Evolutionary conservation across 2,888 invertebrate genomes (phyloP), one percentile per base, ranked within the genome.

Genomic region (Hypsopygia costalis): DNA sequence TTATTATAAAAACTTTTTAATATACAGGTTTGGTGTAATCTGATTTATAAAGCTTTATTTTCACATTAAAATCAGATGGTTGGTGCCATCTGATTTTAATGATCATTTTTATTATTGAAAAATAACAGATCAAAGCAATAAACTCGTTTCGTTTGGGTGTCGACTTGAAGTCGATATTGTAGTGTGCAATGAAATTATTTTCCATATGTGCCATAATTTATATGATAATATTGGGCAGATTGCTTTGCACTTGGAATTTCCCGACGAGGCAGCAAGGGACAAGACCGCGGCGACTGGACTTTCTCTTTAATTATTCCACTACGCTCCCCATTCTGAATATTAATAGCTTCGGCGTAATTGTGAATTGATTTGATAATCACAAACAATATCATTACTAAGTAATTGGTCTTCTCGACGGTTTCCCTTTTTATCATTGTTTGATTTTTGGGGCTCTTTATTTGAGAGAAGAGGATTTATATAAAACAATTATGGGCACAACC

Each of bases 301-400:
- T 59, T 54, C 57, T 55, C 64, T 51, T 58, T 69, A 74, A 75
- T 73, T 75, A 78, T 74, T 70, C 69, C 46, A 50, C 44, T 47
- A 49, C 53, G 51, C 50, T 56, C 53, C 55, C 59, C 62, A 69
- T 65, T 62, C 61, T 52, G 71, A 72, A 74, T 73, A 73, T 71
- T 73, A 73, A 74, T 73, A 56, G 59, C 55, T 47, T 48, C 44
- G 46, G 55, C 57, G 55, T 66, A 61, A 68, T 65, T 56, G 56
- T 55, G 52, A 59, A 56, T 57, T 68, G 63, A 70, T 71, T 68
- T 61, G 57, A 67, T 66, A 72, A 66, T 64, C 60, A 54, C 54
- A 62, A 63, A 63, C 52, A 61, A 49, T 52, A 62, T 62, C 57
- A 58, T 52, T 59, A 41, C 45, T 37, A 30, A 38, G 38, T 47